These are phyloP conservation scores for Anastrepha ludens DNA, from an alignment of 1,140 invertebrate species.

Conservation along the genomic window DNA sequence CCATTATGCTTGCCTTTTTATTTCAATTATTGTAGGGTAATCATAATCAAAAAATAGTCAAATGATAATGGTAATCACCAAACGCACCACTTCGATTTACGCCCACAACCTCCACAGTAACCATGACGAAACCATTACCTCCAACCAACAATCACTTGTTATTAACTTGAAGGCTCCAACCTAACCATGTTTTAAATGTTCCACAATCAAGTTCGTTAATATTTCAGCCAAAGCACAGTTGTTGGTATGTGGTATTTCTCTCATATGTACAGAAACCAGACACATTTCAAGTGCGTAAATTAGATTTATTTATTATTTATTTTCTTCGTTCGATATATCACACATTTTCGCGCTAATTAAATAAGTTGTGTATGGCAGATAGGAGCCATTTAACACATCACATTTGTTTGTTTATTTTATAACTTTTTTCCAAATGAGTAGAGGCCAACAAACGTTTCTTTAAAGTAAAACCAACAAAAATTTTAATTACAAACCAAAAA, in stretches of 20 bases:
- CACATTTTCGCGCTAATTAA: conserved; percentile 40
- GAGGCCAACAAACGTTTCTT: not conserved
- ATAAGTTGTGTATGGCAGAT: not conserved
- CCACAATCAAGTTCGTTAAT: conserved; percentile 16
- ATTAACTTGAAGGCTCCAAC: not conserved
- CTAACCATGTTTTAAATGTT: not conserved
- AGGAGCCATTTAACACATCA: conserved; percentile 18
- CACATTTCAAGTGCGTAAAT: conserved; percentile 13
- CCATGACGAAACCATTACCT: conserved; percentile 1
- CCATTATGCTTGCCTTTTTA: too few species aligned
- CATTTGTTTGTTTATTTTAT: not conserved
- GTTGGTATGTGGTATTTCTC: not conserved
- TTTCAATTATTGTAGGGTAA: not conserved
- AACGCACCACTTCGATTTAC: too few species aligned
- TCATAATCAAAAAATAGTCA: too few species aligned
- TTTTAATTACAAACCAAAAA: not conserved
- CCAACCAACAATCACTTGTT: not conserved
- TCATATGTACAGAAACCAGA: not conserved
- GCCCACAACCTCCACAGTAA: not conserved
- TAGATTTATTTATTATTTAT: not conserved
- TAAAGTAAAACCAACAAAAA: not conserved
- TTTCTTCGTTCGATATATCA: not conserved
- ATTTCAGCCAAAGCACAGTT: not conserved
- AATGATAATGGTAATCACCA: too few species aligned
- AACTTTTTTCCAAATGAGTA: not conserved